Conservation (phyloP, 2,797 vertebrate species). For the Ctenopoma kingsleyae region DNA sequence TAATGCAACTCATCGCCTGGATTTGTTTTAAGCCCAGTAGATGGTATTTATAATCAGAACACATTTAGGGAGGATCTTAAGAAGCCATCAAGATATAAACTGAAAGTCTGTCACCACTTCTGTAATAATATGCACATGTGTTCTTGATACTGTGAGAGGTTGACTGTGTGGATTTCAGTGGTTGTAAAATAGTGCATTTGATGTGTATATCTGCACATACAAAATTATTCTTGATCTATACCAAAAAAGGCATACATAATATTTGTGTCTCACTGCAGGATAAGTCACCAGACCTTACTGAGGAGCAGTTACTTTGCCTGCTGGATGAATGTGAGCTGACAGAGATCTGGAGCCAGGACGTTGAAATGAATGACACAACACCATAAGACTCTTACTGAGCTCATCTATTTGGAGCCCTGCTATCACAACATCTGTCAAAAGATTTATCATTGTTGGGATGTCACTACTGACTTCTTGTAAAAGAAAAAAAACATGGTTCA, state of each 20-base stretch:
- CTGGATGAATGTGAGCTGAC: constrained; percentile 86
- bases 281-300: constrained; percentile 77
- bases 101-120: constrained; percentile 17
- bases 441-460: not conserved
- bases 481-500: not conserved
- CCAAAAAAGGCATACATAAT: not conserved
- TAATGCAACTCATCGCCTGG: constrained; percentile 34
- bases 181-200: not conserved
- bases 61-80: constrained; percentile 23
- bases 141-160: constrained; percentile 11
- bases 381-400: constrained; percentile 34
- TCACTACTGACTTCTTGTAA: not conserved
- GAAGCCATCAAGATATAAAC: constrained; percentile 10
- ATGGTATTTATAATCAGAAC: constrained; percentile 19
- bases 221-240: not conserved
- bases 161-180: not conserved
- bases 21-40: constrained; percentile 37
- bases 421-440: constrained; percentile 23
- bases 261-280: constrained; percentile 70
- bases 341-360: constrained; percentile 68
- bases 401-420: constrained; percentile 62
- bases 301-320: constrained; percentile 87
- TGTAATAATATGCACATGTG: constrained; percentile 11
- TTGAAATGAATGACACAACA: constrained; percentile 43
- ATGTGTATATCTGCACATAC: not conserved